Evolutionary conservation across 2,888 invertebrate genomes (phyloP), one percentile per base, ranked within the genome.

Genomic region (Tipula lateralis): DNA sequence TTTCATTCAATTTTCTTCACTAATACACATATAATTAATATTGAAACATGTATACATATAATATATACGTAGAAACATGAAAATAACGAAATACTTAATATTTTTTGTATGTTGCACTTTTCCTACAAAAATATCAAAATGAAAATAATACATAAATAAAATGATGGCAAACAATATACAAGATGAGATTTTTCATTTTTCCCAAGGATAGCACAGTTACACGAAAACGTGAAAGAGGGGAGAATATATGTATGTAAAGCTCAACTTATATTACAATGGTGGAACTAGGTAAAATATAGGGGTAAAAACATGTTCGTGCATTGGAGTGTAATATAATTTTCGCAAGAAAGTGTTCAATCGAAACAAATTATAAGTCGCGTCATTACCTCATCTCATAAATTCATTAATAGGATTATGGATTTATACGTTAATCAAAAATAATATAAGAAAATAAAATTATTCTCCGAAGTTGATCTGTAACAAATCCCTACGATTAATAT

Each of bases 1-100:
- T 66, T 66, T 66, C 66, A 66, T 66, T 66, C 13, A 66, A 66
- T 66, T 66, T 66, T 66, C 66, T 24, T 66, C 66, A 66, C 66
- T 66, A 66, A 66, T 66, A 66, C 66, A 66, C 24, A 66, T 24
- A 66, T 24, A 66, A 24, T 24, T 39, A 39, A 39, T 24, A 7
- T 66, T 66, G 2, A 66, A 66, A 66, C 66, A 66, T 66, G 24
- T 66, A 50, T 50, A 2, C 16, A 16, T 44, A 44, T n/a, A n/a
- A n/a, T 66, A 66, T 66, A 24, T 24, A 66, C 66, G 24, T 24
- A 24, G 16, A 16, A 16, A 50, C 16, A 50, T 16, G 16, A 50
- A 66, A 66, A 19, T 6, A 50, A 50, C 19, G 1, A 50, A 50
- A 24, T 9, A 66, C 13, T 44, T 44, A n/a, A n/a, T 44, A n/a